A percentile compares a stretch with the other conserved stretches of the same genome.
Conservation (phyloP, 2,888 invertebrate genomes). For the Pristionchus fissidentatus region DNA sequence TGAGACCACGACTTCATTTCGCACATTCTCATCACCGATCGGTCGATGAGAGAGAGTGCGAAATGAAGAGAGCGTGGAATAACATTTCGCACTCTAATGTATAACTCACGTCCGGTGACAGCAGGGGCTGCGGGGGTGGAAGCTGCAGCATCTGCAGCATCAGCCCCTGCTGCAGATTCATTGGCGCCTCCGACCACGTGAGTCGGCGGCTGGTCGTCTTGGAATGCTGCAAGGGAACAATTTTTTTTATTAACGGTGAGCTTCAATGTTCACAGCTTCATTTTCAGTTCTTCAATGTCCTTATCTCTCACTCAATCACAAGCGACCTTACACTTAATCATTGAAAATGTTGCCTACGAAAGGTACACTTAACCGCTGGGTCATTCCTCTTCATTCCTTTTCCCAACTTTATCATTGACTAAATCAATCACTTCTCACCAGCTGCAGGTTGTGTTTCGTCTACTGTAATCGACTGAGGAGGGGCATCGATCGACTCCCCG, state of each 20-base stretch:
- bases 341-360: not conserved
- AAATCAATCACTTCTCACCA: not conserved
- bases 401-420: not conserved
- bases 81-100: not conserved
- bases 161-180: not conserved
- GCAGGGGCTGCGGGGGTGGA: not conserved
- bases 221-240: not conserved
- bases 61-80: not conserved
- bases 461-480: constrained; percentile 7
- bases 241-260: not conserved
- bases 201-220: not conserved
- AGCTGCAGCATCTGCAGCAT: not conserved
- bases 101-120: constrained; percentile 28
- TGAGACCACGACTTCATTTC: not conserved
- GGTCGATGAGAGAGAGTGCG: no score
- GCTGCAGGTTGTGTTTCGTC: not conserved
- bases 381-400: no score
- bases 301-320: not conserved
- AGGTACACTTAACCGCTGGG: not conserved
- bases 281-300: not conserved
- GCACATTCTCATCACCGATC: not conserved
- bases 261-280: not conserved
- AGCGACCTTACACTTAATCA: not conserved
- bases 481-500: constrained; percentile 17
- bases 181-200: not conserved